A percentile compares a stretch with the other conserved stretches of the same genome.
Conservation (phyloP, 2,888 invertebrate genomes). For the Siphlonurus alternatus region DNA sequence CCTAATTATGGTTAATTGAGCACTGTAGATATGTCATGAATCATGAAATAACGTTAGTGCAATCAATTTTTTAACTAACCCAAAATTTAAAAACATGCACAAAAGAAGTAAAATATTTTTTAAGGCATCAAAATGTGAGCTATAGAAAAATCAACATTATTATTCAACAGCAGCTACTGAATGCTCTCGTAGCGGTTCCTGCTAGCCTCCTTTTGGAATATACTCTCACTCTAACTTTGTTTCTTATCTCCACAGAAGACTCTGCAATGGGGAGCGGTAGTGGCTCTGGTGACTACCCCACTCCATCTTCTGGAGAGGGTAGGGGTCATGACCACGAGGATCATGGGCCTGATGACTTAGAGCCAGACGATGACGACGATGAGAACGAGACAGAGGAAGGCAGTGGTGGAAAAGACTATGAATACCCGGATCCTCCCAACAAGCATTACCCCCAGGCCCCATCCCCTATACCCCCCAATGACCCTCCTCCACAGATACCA, state of each 20-base stretch:
- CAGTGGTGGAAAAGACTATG: conserved; percentile 23
- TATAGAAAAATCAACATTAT: too few relatives aligned
- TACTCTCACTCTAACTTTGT: too few relatives aligned
- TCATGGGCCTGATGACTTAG: conserved; percentile 26
- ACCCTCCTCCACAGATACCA: conserved; percentile 3
- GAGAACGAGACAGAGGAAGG: conserved; percentile 25
- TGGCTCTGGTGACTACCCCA: conserved; percentile 42
- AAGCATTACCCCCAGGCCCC: conserved; percentile 14
- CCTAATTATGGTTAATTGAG: too few relatives aligned
- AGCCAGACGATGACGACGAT: conserved; percentile 26
- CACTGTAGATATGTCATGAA: too few relatives aligned
- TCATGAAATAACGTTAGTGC: too few relatives aligned
- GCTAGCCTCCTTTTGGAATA: too few relatives aligned
- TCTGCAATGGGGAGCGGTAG: conserved; percentile 40
- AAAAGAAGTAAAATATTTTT: too few relatives aligned
- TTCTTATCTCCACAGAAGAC: neutral
- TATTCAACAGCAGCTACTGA: too few relatives aligned
- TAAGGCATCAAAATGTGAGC: too few relatives aligned
- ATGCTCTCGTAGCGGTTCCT: too few relatives aligned
- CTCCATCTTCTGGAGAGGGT: neutral
- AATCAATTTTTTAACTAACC: too few relatives aligned
- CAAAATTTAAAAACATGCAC: too few relatives aligned
- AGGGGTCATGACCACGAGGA: neutral
- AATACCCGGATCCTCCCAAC: conserved; percentile 14
- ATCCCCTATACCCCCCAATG: conserved; percentile 3